phyloP scores from a whole-genome alignment of 2,797 vertebrate species.

The Sciurus carolinensis region DNA sequence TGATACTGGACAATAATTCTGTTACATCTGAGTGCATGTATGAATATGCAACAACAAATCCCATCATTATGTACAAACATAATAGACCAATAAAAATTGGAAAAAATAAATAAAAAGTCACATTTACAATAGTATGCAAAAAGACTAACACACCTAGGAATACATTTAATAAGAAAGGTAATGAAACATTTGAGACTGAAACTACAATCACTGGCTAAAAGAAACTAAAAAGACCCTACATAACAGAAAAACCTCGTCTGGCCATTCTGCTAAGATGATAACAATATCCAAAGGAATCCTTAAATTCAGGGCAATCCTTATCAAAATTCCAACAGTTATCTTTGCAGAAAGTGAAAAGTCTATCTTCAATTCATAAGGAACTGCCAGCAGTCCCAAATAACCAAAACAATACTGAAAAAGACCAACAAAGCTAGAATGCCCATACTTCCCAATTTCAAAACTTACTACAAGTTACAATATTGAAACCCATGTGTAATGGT shows the following conservation, averaged over 20 bases:
- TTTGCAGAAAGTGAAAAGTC: not conserved
- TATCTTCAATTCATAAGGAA: not conserved
- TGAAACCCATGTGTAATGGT: not conserved
- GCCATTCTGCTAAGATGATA: not conserved
- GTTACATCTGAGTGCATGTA: too few species aligned
- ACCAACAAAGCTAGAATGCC: not conserved
- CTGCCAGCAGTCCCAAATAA: not conserved
- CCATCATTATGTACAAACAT: too few species aligned
- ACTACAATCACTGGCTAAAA: not conserved
- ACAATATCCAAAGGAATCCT: not conserved
- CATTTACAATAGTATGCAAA: not conserved
- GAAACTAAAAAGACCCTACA: not conserved
- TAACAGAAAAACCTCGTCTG: not conserved
- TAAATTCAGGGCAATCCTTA: not conserved
- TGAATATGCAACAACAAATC: too few species aligned
- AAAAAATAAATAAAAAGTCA: not conserved
- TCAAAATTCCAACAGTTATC: not conserved
- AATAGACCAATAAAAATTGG: not conserved
- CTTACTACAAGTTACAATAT: slow-evolving; percentile 1
- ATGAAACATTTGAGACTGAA: not conserved
- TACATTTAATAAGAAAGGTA: slow-evolving; percentile 34
- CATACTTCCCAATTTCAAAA: slow-evolving; percentile 15
- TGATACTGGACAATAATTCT: too few species aligned
- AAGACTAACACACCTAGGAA: not conserved
- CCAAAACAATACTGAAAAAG: not conserved